Percentiles rank a stretch among this genome's conserved stretches.
Conservation (phyloP, 2,888 invertebrate genomes). For the Clusia tigrina region DNA sequence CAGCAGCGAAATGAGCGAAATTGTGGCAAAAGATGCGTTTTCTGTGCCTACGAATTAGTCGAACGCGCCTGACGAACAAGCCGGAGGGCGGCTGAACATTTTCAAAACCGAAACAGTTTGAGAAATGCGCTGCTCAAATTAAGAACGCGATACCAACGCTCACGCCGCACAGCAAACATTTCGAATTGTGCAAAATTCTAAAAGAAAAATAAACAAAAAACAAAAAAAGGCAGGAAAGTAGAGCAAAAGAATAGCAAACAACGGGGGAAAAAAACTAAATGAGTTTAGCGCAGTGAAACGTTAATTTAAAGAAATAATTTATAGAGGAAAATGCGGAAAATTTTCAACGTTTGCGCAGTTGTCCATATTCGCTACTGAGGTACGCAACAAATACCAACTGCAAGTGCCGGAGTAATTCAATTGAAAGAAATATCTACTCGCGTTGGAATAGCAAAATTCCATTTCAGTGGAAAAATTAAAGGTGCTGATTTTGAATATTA, state of each 20-base stretch:
- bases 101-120: slow-evolving; percentile 40
- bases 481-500: no score
- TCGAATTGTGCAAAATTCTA: slow-evolving; percentile 9
- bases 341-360: slow-evolving; percentile 18
- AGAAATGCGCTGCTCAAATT: slow-evolving; percentile 39
- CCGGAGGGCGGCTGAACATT: slow-evolving; percentile 14
- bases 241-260: background rate
- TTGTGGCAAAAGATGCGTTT: slow-evolving; percentile 22
- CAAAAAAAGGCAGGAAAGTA: background rate
- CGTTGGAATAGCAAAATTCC: no score
- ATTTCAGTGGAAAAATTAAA: no score
- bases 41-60: background rate
- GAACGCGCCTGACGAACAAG: background rate
- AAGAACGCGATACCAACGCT: slow-evolving; percentile 30
- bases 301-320: background rate
- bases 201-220: background rate
- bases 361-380: slow-evolving; percentile 6
- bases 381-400: slow-evolving; percentile 10
- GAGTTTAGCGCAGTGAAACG: background rate
- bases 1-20: slow-evolving; percentile 18
- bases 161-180: background rate
- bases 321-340: slow-evolving; percentile 16
- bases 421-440: no score
- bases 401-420: no score
- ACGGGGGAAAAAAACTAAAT: background rate